Evolutionary conservation across 2,888 invertebrate species (phyloP).

Genomic region (Pterobdella sp.): DNA sequence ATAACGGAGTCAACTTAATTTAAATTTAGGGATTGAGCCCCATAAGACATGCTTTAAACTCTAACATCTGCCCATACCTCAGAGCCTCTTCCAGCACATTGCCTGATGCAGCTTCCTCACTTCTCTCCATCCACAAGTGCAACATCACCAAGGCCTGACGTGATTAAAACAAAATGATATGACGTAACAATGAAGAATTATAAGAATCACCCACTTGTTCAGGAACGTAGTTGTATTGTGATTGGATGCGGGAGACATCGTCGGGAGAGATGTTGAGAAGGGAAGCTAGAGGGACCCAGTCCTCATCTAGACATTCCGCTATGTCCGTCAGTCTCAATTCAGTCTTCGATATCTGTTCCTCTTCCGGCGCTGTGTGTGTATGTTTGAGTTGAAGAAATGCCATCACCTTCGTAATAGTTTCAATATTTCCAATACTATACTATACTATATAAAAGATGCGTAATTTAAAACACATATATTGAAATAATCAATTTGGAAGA

Average conservation of each 20-base stretch:
- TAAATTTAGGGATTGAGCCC: too few relatives aligned
- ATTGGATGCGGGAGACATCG: constrained; percentile 70
- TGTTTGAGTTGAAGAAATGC: too few relatives aligned
- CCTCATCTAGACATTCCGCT: constrained; percentile 60
- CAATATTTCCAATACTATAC: too few relatives aligned
- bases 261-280: constrained; percentile 77
- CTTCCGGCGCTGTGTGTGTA: constrained; percentile 29
- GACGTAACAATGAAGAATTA: not conserved
- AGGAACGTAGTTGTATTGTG: constrained; percentile 71
- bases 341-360: constrained; percentile 62
- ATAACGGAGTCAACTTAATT: too few relatives aligned
- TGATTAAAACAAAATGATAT: not conserved
- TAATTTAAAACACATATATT: not conserved
- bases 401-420: too few relatives aligned
- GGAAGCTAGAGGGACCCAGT: constrained; percentile 61
- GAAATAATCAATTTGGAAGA: too few relatives aligned
- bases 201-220: constrained; percentile 58
- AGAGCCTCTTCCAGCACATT: constrained; percentile 33
- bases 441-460: not conserved
- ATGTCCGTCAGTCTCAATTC: constrained; percentile 79
- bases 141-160: constrained; percentile 76
- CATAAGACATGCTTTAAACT: too few relatives aligned
- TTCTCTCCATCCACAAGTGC: constrained; percentile 80
- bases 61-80: too few relatives aligned
- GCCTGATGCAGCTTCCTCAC: constrained; percentile 51